These are phyloP conservation scores for Recurvirostra avosetta DNA, from an alignment of 2,113 vertebrate species.

Conservation along the genomic window DNA sequence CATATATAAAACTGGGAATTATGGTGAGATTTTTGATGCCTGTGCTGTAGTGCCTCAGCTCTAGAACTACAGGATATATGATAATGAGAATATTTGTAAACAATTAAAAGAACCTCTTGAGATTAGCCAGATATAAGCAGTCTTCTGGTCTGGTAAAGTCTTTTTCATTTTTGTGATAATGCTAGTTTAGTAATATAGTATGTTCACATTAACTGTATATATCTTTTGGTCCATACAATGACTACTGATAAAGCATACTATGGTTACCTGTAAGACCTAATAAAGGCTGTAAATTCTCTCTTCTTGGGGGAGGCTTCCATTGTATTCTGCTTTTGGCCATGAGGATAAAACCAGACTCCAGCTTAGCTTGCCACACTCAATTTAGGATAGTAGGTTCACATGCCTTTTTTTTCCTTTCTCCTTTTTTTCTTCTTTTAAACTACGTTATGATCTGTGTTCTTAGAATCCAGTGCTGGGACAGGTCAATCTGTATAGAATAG, in stretches of 20 bases:
- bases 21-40: slow-evolving; percentile 16
- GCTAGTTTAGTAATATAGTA: neutral
- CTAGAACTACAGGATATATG: neutral
- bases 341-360: neutral
- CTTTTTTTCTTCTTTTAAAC: neutral
- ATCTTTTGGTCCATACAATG: neutral
- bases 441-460: neutral
- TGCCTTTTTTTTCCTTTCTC: too few relatives aligned
- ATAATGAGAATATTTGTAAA: neutral
- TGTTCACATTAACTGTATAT: neutral
- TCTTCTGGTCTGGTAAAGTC: neutral
- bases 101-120: neutral
- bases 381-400: neutral
- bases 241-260: neutral
- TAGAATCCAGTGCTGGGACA: neutral
- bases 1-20: neutral
- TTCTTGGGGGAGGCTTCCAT: neutral
- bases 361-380: neutral
- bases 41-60: slow-evolving; percentile 24
- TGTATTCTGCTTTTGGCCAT: neutral
- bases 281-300: slow-evolving; percentile 22
- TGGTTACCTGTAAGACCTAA: slow-evolving; percentile 7
- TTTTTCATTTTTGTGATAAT: slow-evolving; percentile 8
- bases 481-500: neutral
- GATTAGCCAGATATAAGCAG: neutral